These are phyloP conservation scores for Pipistrellus kuhlii DNA, from an alignment of 2,797 vertebrate genomes.

Conservation along the genomic window DNA sequence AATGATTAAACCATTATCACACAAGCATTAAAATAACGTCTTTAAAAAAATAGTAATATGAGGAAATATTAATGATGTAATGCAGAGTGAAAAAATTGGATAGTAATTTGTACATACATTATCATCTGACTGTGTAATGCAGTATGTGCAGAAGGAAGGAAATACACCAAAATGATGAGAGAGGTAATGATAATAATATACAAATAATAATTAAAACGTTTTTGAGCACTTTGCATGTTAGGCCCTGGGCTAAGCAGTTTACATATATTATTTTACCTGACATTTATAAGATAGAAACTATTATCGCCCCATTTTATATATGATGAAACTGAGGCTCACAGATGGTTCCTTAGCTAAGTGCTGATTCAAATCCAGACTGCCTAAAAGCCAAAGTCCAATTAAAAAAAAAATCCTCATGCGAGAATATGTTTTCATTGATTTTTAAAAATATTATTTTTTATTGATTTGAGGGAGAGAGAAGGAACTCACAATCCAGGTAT, in stretches of 20 bases:
- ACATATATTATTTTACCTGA: neutral
- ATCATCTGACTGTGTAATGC: neutral
- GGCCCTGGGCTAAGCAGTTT: neutral
- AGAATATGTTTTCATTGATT: neutral
- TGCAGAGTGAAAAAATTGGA: neutral
- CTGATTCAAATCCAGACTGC: neutral
- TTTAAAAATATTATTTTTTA: neutral
- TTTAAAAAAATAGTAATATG: constrained; percentile 13
- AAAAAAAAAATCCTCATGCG: neutral
- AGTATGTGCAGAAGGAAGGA: neutral
- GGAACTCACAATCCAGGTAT: too few species aligned
- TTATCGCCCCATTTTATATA: neutral
- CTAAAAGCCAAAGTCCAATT: neutral
- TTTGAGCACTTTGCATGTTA: constrained; percentile 13
- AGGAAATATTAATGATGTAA: neutral
- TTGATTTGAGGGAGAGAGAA: neutral
- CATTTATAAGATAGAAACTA: neutral
- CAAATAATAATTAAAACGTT: neutral
- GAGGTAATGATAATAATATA: neutral
- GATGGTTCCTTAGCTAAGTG: neutral
- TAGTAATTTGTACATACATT: neutral
- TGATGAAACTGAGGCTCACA: neutral
- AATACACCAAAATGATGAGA: neutral
- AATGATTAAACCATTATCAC: neutral
- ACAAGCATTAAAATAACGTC: neutral